These are phyloP conservation scores for Microplitis demolitor DNA, from an alignment of 1,140 invertebrate species.

Conservation along the genomic window DNA sequence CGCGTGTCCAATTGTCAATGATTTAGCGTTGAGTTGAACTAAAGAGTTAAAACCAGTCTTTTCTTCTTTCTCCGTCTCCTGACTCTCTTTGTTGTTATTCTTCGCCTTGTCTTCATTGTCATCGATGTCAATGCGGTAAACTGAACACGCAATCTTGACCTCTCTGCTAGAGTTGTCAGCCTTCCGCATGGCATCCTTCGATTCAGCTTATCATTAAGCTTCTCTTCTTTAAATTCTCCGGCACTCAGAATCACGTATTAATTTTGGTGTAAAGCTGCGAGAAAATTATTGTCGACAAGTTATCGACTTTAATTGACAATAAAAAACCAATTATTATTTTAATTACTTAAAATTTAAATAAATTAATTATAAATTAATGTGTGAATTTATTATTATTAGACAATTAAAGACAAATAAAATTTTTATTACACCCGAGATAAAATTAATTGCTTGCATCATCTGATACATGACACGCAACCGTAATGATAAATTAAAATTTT, in stretches of 20 bases:
- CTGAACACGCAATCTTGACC: constrained; percentile 34
- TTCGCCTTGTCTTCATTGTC: constrained; percentile 34
- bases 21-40: too few species aligned
- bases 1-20: neutral
- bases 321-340: neutral
- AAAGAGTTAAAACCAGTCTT: neutral
- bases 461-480: neutral
- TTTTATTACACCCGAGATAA: neutral
- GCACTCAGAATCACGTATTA: neutral
- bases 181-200: constrained; percentile 52
- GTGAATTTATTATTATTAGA: neutral
- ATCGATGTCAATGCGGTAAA: constrained; percentile 46
- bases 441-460: constrained; percentile 2
- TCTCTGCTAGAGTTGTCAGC: constrained; percentile 26
- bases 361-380: neutral
- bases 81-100: constrained; percentile 5
- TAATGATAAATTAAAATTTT: neutral
- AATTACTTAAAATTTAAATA: neutral
- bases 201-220: constrained; percentile 22
- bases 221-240: neutral
- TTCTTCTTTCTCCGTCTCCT: constrained; percentile 29
- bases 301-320: neutral
- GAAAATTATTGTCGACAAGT: neutral
- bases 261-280: neutral
- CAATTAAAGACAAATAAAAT: neutral